Conservation (phyloP, 1,140 invertebrate species). For the Physella acuta region DNA sequence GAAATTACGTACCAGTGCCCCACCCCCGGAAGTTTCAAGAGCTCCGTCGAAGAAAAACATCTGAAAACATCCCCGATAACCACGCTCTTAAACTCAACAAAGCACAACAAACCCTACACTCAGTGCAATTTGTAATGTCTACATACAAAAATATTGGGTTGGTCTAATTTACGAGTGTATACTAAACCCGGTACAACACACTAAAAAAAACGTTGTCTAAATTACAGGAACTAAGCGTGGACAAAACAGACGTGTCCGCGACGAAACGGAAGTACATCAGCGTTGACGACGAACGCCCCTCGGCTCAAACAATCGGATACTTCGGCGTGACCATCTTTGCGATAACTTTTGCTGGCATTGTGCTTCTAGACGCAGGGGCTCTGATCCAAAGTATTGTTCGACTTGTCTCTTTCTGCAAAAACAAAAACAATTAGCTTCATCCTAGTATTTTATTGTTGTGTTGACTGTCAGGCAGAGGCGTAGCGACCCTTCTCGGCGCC, state of each 20-base stretch:
- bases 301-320: conserved; percentile 29
- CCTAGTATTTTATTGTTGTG: too few species aligned
- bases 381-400: conserved; percentile 8
- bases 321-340: conserved; percentile 26
- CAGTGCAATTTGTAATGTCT: not conserved
- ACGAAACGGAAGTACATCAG: conserved; percentile 27
- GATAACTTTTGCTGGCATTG: conserved; percentile 15
- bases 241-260: conserved; percentile 22
- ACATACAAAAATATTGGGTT: not conserved
- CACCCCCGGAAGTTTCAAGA: too few species aligned
- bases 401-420: conserved; percentile 4
- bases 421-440: too few species aligned
- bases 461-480: too few species aligned
- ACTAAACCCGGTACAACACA: not conserved
- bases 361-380: conserved; percentile 24
- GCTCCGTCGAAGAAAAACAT: too few species aligned
- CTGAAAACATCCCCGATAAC: too few species aligned
- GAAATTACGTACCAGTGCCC: too few species aligned
- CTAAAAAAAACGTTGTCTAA: not conserved
- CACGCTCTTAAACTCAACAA: too few species aligned
- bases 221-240: conserved; percentile 25
- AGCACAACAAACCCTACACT: too few species aligned
- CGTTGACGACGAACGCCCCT: conserved; percentile 13
- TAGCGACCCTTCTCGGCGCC: too few species aligned
- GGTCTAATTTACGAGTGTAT: not conserved